Base-by-base conservation (phyloP, 2,888 invertebrate species). In the Hyposoter didymator region DNA sequence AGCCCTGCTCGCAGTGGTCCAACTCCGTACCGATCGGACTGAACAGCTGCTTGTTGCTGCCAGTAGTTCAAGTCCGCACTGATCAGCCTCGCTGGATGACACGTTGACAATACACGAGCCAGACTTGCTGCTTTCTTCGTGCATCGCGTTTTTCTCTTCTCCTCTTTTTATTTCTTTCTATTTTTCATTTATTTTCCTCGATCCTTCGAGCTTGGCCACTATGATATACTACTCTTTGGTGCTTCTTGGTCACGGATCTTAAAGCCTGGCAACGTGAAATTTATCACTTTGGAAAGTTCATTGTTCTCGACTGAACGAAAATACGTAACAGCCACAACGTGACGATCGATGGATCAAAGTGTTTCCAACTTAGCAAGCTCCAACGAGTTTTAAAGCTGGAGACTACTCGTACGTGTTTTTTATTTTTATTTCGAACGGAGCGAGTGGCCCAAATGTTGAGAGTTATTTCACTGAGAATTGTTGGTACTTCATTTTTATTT, bases 81-180 rank as follows among this genome's bases (percentile, higher is more conserved):
- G 83, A 80, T 85, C 85, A 85, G 83, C 75, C 82, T 80, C 80
- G 22, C 45, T 66, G 67, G 66, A 75, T 78, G 73, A 66, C 78
- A 82, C 67, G 78, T 74, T 66, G 82, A 75, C 80, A 80, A 82
- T 83, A 83, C 79, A 73, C 75, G 64, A 67, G 14, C 35, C 62
- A 43, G 49, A 52, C 49, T 78, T 64, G 19, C 28, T 64, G 19
- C 28, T 74, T 49, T 49, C 79, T 72, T 22, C 14, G n/a, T 47
- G 55, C 45, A 70, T 59, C 52, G 32, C 52, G 32, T 43, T 52
- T 43, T 73, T 52, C n/a, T 8, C 22, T 52, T 8, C n/a, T 43
- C 32, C 22, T 75, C 28, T 52, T 5, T 67, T 74, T 28, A 14
- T 28, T 45, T 47, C 7, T 47, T 43, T 55, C 22, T 80, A 28